phyloP scores from a whole-genome alignment of 2,888 invertebrate species.

The Clanis bilineata region DNA sequence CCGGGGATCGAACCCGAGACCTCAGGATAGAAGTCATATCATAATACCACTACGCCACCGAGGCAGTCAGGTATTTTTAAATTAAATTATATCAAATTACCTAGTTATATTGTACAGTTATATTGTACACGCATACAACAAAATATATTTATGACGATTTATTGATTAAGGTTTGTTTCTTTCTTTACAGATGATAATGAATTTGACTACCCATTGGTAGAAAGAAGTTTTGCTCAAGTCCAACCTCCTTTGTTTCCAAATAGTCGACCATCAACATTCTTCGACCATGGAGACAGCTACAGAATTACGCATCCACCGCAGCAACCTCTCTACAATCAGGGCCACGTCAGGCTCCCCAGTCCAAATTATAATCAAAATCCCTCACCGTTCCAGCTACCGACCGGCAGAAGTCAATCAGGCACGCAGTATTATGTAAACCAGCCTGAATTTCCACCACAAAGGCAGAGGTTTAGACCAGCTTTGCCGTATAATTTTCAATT shows the following conservation, averaged over 20 bases:
- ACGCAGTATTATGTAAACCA: conserved; percentile 74
- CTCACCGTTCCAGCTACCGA: conserved; percentile 73
- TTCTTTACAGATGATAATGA: conserved; percentile 75
- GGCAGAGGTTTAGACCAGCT: conserved; percentile 68
- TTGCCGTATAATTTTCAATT: conserved; percentile 72
- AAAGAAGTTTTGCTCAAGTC: conserved; percentile 79
- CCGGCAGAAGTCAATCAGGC: conserved; percentile 74
- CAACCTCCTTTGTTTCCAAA: conserved; percentile 73
- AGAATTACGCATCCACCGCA: conserved; percentile 58
- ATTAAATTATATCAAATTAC: no score
- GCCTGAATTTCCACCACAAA: conserved; percentile 66
- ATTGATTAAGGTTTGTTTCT: conserved; percentile 23
- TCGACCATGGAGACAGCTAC: conserved; percentile 65
- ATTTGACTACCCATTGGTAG: conserved; percentile 74
- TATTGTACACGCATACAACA: no score
- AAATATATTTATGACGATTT: background rate
- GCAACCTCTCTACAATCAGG: conserved; percentile 64
- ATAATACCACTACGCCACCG: no score
- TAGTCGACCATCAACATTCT: conserved; percentile 62
- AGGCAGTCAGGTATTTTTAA: no score
- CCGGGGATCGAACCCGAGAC: no score
- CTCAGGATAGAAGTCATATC: no score
- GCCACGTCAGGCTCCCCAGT: conserved; percentile 66
- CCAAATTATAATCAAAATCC: conserved; percentile 78
- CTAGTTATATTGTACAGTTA: background rate